These are phyloP conservation scores for Cyphomyrus plagiostoma DNA, from an alignment of 2,113 vertebrate species.

Conservation along the genomic window DNA sequence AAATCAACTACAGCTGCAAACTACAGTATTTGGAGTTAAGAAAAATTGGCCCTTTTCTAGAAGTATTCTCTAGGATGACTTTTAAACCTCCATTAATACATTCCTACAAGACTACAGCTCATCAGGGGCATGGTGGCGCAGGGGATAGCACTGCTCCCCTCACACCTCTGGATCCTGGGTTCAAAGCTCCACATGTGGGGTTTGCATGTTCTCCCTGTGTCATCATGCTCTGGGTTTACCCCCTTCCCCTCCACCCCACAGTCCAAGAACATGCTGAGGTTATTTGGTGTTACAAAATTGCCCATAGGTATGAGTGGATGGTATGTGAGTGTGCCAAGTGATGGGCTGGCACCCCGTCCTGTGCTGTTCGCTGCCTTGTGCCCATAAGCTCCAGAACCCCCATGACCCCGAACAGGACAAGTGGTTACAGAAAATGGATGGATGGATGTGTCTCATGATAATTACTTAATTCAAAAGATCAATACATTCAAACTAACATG, in stretches of 20 bases:
- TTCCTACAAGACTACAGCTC: background rate
- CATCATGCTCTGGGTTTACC: background rate
- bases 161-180: background rate
- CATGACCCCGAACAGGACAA: background rate
- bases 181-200: background rate
- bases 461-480: background rate
- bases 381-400: background rate
- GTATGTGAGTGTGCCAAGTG: background rate
- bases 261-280: background rate
- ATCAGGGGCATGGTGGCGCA: background rate
- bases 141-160: background rate
- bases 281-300: background rate
- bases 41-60: background rate
- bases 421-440: background rate
- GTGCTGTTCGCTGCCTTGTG: background rate
- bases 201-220: background rate
- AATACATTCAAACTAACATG: background rate
- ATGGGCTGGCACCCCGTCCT: background rate
- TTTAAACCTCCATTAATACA: background rate
- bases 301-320: background rate
- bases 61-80: background rate
- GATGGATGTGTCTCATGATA: background rate
- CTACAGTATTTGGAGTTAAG: background rate
- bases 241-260: background rate
- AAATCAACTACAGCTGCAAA: constrained; percentile 14